Conservation (phyloP, 2,797 vertebrate species). For the Geotria australis region DNA sequence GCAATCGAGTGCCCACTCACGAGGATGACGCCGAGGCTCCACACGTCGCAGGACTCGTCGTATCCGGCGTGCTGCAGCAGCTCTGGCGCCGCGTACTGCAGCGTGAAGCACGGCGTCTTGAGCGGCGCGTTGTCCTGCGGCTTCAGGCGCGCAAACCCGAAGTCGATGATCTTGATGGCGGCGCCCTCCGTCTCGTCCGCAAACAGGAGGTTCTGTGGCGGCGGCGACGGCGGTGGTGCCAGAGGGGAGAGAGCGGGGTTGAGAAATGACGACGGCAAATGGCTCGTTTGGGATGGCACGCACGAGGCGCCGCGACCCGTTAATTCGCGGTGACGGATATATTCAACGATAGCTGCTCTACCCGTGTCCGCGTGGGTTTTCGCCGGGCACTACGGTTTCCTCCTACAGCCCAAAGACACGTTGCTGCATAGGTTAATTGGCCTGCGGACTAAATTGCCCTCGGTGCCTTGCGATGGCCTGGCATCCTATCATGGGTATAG, state of each 20-base stretch:
- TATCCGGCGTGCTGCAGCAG: conserved; percentile 50
- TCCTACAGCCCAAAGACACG: no score
- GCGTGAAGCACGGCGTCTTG: conserved; percentile 64
- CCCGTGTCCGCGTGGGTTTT: no score
- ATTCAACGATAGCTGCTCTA: no score
- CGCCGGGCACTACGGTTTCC: no score
- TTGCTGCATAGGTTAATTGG: no score
- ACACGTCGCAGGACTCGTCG: conserved; percentile 64
- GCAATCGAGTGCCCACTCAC: conserved; percentile 14
- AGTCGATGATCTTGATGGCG: conserved; percentile 55
- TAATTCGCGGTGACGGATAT: no score
- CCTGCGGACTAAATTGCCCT: no score
- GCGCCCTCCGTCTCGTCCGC: conserved; percentile 35
- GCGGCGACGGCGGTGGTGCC: not conserved
- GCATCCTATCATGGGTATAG: no score
- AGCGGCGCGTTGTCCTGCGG: conserved; percentile 33
- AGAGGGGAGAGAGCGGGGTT: not conserved
- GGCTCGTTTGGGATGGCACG: no score
- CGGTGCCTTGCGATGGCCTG: no score
- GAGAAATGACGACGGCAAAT: no score
- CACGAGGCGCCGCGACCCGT: no score
- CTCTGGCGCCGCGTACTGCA: conserved; percentile 63
- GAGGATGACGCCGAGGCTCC: conserved; percentile 71
- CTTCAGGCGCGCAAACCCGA: conserved; percentile 54
- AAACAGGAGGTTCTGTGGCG: conserved; percentile 42